Percentiles rank a stretch among this genome's conserved stretches.
Evolutionary conservation across 2,888 invertebrate genomes (phyloP).

Genomic region (Sinelater perroti): DNA sequence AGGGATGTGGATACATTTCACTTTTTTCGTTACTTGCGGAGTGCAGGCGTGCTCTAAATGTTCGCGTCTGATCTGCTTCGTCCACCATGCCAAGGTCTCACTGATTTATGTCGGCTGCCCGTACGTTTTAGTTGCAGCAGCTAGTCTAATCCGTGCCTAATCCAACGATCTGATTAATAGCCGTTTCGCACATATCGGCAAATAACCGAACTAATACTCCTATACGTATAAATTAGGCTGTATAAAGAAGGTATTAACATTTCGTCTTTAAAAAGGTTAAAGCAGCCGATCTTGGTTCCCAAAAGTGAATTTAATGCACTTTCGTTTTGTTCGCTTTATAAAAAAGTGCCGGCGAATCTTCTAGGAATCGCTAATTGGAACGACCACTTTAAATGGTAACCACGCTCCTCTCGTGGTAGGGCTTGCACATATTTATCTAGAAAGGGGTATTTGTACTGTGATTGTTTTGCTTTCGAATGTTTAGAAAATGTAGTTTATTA

Average conservation of each 20-base stretch:
- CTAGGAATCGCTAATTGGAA: background rate
- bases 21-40: slow-evolving; percentile 4
- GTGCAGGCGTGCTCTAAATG: background rate
- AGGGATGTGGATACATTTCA: slow-evolving; percentile 6
- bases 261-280: too few relatives aligned
- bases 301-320: background rate
- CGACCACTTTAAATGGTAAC: slow-evolving; percentile 10
- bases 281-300: too few relatives aligned
- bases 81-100: background rate
- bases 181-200: too few relatives aligned
- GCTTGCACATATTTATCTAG: slow-evolving; percentile 1
- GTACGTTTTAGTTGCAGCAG: too few relatives aligned
- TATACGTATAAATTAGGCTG: too few relatives aligned
- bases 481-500: too few relatives aligned
- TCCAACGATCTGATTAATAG: too few relatives aligned
- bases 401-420: background rate
- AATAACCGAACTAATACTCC: too few relatives aligned
- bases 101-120: background rate
- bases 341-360: background rate
- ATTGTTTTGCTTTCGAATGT: slow-evolving; percentile 2
- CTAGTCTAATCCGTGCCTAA: too few relatives aligned
- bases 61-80: background rate
- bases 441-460: slow-evolving; percentile 8
- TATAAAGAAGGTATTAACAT: too few relatives aligned
- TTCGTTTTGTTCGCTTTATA: background rate